These are phyloP conservation scores for Clamator glandarius DNA, from an alignment of 2,797 vertebrate species.

Conservation along the genomic window DNA sequence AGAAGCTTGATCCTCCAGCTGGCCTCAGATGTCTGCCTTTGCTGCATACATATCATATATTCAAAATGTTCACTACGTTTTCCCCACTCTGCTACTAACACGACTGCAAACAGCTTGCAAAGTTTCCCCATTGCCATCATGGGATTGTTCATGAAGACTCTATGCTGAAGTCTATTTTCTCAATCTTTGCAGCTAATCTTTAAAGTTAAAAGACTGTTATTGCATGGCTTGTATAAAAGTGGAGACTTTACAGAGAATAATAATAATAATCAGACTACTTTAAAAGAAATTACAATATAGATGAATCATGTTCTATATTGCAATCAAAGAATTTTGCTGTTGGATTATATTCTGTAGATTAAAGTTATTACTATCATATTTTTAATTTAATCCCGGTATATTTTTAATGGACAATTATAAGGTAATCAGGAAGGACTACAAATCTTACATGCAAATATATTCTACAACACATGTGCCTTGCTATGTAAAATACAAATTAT, in stretches of 20 bases:
- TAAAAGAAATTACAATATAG: not conserved
- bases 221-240: not conserved
- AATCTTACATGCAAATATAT: conserved; percentile 12
- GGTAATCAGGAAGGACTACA: conserved; percentile 46
- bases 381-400: conserved; percentile 66
- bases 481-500: not conserved
- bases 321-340: conserved; percentile 18
- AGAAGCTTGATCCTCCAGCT: not conserved
- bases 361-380: conserved; percentile 46
- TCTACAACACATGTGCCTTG: not conserved
- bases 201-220: not conserved
- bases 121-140: not conserved
- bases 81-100: not conserved
- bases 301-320: not conserved
- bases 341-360: conserved; percentile 37
- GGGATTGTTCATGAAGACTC: not conserved
- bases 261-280: not conserved
- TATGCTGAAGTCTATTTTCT: conserved; percentile 23
- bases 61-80: not conserved
- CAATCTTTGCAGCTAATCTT: not conserved
- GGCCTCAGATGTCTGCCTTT: not conserved
- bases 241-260: conserved; percentile 5
- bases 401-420: conserved; percentile 66
- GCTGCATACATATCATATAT: not conserved
- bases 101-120: not conserved